Conservation (phyloP, 2,888 invertebrate genomes). For the Netelia inedita region DNA sequence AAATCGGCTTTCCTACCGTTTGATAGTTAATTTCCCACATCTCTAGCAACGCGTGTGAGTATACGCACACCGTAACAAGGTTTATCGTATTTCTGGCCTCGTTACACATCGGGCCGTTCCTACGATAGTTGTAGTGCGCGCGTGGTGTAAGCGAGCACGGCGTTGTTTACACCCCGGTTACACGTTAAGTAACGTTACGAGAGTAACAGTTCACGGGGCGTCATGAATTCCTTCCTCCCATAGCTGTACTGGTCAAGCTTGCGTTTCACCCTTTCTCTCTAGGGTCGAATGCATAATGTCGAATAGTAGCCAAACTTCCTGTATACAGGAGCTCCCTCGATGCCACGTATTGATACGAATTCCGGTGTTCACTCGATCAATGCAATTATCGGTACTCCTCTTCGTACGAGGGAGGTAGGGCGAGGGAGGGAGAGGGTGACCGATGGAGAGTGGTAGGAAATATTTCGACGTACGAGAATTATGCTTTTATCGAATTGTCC, state of each 20-base stretch:
- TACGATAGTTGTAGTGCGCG: slow-evolving; percentile 1
- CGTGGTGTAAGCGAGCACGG: slow-evolving; percentile 48
- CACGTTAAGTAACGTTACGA: slow-evolving; percentile 77
- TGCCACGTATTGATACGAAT: slow-evolving; percentile 30
- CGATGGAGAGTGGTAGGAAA: too few relatives aligned
- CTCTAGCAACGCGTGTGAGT: slow-evolving; percentile 25
- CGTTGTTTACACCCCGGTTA: slow-evolving; percentile 76
- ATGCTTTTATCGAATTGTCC: slow-evolving; percentile 12
- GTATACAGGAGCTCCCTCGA: slow-evolving; percentile 4
- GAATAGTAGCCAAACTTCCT: slow-evolving; percentile 29
- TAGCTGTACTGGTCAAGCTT: slow-evolving; percentile 62
- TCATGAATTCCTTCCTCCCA: slow-evolving; percentile 73
- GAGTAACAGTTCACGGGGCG: slow-evolving; percentile 69
- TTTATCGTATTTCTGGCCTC: slow-evolving; percentile 75
- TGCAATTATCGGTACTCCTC: slow-evolving; percentile 66
- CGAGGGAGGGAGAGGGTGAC: not conserved
- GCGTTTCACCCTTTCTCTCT: slow-evolving; percentile 59
- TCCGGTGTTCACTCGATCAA: slow-evolving; percentile 60
- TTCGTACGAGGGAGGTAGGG: not conserved
- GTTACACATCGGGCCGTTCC: slow-evolving; percentile 65
- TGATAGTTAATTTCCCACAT: slow-evolving; percentile 73
- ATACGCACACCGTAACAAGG: slow-evolving; percentile 62
- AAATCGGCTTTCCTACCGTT: slow-evolving; percentile 70
- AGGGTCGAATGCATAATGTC: slow-evolving; percentile 29
- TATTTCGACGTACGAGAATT: not conserved